Conservation (phyloP, 2,797 vertebrate species). For the Philypnodon macrostomus region DNA sequence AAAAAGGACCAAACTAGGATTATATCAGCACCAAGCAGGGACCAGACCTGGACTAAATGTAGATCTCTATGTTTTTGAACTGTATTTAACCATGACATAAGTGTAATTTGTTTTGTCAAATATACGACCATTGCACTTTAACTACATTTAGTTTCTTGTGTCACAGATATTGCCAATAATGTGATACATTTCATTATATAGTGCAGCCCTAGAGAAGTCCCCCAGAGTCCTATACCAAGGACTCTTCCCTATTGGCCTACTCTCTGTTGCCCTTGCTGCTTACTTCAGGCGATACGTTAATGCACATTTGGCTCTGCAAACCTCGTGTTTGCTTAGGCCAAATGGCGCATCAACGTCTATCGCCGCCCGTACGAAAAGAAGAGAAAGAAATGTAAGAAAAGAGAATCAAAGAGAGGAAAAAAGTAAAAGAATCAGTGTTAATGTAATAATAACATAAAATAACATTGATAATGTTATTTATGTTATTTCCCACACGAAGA, state of each 20-base stretch:
- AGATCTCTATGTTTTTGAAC: too few species aligned
- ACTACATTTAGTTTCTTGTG: too few species aligned
- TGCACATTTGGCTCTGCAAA: conserved; percentile 99
- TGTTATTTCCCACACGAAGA: conserved; percentile 99
- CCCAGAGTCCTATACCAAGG: conserved; percentile 9
- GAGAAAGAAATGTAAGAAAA: conserved; percentile 78
- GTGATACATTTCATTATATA: too few species aligned
- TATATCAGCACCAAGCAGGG: too few species aligned
- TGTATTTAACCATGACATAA: too few species aligned
- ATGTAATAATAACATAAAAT: conserved; percentile 99
- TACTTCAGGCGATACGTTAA: conserved; percentile 99
- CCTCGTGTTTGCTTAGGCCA: conserved; percentile 98
- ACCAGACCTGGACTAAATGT: too few species aligned
- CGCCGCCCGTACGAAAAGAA: conserved; percentile 86
- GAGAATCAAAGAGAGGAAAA: conserved; percentile 75
- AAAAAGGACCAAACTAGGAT: too few species aligned
- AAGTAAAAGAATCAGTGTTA: conserved; percentile 93
- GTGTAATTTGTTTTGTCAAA: too few species aligned
- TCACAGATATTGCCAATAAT: too few species aligned
- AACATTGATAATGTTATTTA: conserved; percentile 99
- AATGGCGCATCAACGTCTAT: conserved; percentile 99
- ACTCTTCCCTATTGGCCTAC: conserved; percentile 40
- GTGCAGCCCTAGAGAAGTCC: too few species aligned
- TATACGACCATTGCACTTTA: too few species aligned
- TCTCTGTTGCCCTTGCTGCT: conserved; percentile 91